phyloP scores from a whole-genome alignment of 2,113 vertebrate genomes.

The Macrotis lagotis region DNA sequence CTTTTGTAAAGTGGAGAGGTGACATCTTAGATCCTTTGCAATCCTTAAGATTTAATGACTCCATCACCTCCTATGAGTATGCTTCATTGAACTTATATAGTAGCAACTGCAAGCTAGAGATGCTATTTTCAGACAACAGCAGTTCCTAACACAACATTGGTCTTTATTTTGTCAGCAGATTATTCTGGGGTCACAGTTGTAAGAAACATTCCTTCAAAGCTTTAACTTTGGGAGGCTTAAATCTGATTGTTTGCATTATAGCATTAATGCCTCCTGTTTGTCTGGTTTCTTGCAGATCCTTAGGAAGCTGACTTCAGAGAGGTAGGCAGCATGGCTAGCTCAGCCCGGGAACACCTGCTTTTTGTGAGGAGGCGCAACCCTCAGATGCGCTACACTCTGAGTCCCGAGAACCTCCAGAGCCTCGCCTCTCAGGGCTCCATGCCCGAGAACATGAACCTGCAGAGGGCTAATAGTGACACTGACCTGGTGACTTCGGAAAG shows the following conservation, averaged over 20 bases:
- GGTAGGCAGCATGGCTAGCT: constrained; percentile 85
- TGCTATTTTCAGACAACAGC: not conserved
- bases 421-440: constrained; percentile 88
- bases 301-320: constrained; percentile 50
- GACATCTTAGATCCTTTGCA: not conserved
- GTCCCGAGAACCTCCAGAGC: constrained; percentile 96
- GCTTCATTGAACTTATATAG: not conserved
- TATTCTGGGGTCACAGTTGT: constrained; percentile 8
- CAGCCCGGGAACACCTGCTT: constrained; percentile 92
- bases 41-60: not conserved
- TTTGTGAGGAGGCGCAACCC: constrained; percentile 93
- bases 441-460: constrained; percentile 88
- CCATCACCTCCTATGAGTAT: not conserved
- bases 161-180: constrained; percentile 57
- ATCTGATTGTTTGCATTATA: not conserved
- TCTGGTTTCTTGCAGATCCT: constrained; percentile 64
- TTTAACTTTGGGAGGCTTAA: constrained; percentile 29
- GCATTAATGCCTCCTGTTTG: constrained; percentile 29
- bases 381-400: constrained; percentile 94
- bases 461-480: constrained; percentile 96
- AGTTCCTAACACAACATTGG: not conserved
- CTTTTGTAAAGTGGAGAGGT: not conserved
- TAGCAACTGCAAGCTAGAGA: not conserved
- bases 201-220: not conserved
- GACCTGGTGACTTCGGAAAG: constrained; percentile 96